Percentiles rank a stretch among this genome's conserved stretches.
Conservation (phyloP, 2,888 invertebrate genomes). For the Microchrysa polita region DNA sequence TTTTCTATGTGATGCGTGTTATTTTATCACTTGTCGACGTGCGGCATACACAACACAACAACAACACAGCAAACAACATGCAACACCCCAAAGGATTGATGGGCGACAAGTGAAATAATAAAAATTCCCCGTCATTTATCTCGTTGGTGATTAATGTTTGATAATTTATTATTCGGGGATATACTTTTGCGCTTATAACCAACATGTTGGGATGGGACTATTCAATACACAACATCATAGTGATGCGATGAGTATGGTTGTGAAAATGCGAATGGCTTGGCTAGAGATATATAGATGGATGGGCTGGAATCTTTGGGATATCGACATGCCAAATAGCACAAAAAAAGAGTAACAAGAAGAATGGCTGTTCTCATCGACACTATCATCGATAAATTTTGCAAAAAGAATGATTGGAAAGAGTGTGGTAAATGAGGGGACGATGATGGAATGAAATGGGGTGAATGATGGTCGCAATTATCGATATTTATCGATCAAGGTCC, state of each 20-base stretch:
- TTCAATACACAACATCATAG: neutral
- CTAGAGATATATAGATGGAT: neutral
- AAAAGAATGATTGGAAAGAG: too few relatives aligned
- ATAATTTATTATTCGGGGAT: conserved; percentile 32
- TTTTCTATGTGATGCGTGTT: neutral
- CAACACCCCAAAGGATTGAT: neutral
- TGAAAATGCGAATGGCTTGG: neutral
- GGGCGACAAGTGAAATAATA: conserved; percentile 22
- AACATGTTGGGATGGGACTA: neutral
- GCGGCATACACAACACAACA: too few relatives aligned
- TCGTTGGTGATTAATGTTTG: conserved; percentile 18
- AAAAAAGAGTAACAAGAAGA: too few relatives aligned
- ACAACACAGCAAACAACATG: neutral
- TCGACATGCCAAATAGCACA: neutral
- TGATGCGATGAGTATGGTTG: neutral
- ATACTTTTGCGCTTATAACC: neutral
- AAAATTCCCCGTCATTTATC: conserved; percentile 25
- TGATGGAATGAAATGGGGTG: too few relatives aligned
- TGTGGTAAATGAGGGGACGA: too few relatives aligned
- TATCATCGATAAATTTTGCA: too few relatives aligned
- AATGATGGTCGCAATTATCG: too few relatives aligned
- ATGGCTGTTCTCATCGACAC: too few relatives aligned
- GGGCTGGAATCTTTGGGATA: neutral
- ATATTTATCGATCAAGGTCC: too few relatives aligned
- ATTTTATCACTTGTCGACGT: conserved; percentile 3